phyloP scores from a whole-genome alignment of 2,113 vertebrate species.

The Clarias magur region DNA sequence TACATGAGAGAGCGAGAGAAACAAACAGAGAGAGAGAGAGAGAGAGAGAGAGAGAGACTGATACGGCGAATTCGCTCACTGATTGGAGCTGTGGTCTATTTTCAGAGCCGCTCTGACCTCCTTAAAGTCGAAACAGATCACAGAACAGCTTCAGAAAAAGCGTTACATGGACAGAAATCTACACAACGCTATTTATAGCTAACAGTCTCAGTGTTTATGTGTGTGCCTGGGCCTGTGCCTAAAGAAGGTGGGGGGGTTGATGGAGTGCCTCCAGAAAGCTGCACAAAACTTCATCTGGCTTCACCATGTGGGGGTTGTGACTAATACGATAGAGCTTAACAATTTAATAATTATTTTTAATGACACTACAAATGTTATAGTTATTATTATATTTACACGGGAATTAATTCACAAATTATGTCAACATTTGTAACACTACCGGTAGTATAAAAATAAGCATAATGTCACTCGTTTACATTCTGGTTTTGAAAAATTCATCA shows the following conservation, averaged over 20 bases:
- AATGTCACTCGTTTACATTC: not conserved
- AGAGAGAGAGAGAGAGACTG: not conserved
- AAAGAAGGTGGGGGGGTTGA: conserved; percentile 9
- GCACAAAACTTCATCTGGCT: conserved; percentile 8
- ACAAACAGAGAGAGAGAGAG: not conserved
- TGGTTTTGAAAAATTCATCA: not conserved
- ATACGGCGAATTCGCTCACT: conserved; percentile 24
- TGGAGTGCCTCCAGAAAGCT: conserved; percentile 5
- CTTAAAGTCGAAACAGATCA: conserved; percentile 64
- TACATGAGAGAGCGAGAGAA: not conserved
- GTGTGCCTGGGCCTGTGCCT: conserved; percentile 33
- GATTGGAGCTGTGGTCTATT: conserved; percentile 61
- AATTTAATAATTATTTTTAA: not conserved
- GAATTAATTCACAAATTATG: not conserved
- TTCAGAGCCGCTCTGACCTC: conserved; percentile 63
- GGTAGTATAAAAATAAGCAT: not conserved
- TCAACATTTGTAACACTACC: not conserved
- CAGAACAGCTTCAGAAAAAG: conserved; percentile 64
- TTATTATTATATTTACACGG: not conserved
- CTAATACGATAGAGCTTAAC: not conserved
- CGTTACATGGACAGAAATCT: conserved; percentile 34
- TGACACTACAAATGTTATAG: not conserved
- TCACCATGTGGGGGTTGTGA: not conserved
- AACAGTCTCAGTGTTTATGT: conserved; percentile 41
- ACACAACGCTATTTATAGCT: conserved; percentile 72